A percentile compares a stretch with the other conserved stretches of the same genome.
Conservation (phyloP, 2,113 vertebrate species). For the Nyctereutes procyonoides region DNA sequence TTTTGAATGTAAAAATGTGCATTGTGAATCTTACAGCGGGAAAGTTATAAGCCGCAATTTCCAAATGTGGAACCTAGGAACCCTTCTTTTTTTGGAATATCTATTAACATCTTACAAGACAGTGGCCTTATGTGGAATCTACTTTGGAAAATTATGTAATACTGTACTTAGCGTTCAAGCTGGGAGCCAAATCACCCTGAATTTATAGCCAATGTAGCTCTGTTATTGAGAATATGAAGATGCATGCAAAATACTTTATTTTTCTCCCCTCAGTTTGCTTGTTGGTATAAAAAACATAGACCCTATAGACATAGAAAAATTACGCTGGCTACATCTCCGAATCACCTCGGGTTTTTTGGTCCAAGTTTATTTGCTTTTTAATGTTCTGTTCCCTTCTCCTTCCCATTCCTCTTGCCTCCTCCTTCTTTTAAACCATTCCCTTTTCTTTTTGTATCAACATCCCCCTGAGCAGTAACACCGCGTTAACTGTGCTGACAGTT, state of each 20-base stretch:
- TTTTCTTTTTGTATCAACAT: neutral
- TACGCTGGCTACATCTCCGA: neutral
- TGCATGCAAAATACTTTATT: neutral
- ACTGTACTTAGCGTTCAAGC: neutral
- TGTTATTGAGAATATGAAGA: neutral
- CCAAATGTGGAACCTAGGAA: neutral
- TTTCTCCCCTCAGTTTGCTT: neutral
- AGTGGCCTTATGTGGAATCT: neutral
- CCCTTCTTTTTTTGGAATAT: neutral
- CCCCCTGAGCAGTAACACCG: neutral
- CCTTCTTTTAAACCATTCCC: rapidly evolving
- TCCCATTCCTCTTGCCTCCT: neutral
- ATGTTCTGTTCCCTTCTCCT: neutral
- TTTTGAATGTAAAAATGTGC: neutral
- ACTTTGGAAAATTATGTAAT: neutral
- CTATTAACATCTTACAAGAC: neutral
- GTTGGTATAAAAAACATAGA: neutral
- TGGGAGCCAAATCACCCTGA: neutral
- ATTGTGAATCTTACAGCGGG: neutral
- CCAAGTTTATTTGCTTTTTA: neutral
- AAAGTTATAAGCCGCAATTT: neutral
- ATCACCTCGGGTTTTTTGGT: neutral
- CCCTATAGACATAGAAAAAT: neutral
- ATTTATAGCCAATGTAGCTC: neutral
- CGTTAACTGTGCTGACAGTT: neutral